phyloP scores from a whole-genome alignment of 2,113 vertebrate species.

The Numida meleagris region DNA sequence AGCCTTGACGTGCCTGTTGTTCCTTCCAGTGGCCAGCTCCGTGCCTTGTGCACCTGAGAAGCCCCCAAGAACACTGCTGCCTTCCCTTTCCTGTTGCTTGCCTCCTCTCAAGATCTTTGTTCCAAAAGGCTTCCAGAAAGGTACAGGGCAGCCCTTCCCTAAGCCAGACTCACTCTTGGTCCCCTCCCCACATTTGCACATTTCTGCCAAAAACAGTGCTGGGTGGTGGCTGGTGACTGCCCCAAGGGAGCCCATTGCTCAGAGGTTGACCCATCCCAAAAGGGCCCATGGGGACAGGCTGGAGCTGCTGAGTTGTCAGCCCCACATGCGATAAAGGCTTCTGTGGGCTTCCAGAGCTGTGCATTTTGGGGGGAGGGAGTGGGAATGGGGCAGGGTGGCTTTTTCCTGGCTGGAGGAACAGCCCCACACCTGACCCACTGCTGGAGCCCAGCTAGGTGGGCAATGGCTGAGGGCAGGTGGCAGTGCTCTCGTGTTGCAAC shows the following conservation, averaged over 20 bases:
- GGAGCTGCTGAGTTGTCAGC: neutral
- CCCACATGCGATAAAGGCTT: neutral
- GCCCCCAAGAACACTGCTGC: neutral
- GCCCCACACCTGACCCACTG: neutral
- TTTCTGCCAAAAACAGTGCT: neutral
- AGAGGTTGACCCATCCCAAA: accelerated
- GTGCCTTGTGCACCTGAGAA: neutral
- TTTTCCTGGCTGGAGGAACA: neutral
- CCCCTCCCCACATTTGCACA: neutral
- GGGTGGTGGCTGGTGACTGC: neutral
- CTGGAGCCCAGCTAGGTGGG: neutral
- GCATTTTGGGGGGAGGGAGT: neutral
- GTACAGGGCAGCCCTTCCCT: neutral
- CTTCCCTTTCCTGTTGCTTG: neutral
- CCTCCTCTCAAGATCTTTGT: neutral
- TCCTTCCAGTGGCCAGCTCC: neutral
- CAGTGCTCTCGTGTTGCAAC: neutral
- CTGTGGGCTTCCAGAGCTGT: accelerated
- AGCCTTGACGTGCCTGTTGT: neutral
- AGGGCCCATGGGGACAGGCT: accelerated
- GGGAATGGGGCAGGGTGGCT: neutral
- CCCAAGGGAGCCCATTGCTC: neutral
- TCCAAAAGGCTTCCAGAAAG: neutral
- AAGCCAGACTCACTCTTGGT: neutral
- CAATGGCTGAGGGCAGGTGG: neutral